Base-by-base conservation (phyloP, 2,797 vertebrate species). In the Acanthurus tractus region DNA sequence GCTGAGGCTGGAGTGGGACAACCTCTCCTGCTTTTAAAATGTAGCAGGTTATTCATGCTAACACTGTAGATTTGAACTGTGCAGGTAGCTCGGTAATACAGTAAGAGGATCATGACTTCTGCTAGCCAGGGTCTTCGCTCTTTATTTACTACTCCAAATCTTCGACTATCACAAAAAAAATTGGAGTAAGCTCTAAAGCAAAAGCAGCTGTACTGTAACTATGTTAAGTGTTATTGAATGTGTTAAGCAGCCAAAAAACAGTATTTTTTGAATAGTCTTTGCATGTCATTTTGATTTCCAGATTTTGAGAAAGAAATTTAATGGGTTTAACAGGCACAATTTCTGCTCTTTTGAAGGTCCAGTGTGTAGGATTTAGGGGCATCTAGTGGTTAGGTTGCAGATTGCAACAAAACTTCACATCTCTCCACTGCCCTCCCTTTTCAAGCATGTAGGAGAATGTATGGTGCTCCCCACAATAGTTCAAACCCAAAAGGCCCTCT, bases 241-340 rank as follows among this genome's bases (percentile, higher is more conserved):
- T 14, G 17, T 22, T 20, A 23, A 34, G 23, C 8, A 36, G 34
- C 62, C 13, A 44, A 23, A 63, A 52, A 29, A 46, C 20, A 49
- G 12, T 22, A 63, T 58, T 55, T 20, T 49, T 36, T 55, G 45
- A 52, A 57, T 45, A 38, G 48, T n/a, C 22, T 38, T 57, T 5
- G 49, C 50, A 48, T 58, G 63, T 53, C 10, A 67, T 59, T 40
- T 36, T 36, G 18, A 23, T 65, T 54, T 57, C 15, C 3, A 23
- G 49, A 50, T 45, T 52, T 58, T 40, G 23, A 64, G 38, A 58
- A 66, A 64, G 3, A 7, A 59, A 52, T 70, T 52, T 64, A 63
- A 48, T 63, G 44, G 36, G 40, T 70, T 81, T 71, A 69, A 68
- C 40, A 61, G 48, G 44, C 25, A 48, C 2, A 49, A 50, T 40